phyloP scores from a whole-genome alignment of 2,888 invertebrate genomes.

The Sesia bembeciformis region DNA sequence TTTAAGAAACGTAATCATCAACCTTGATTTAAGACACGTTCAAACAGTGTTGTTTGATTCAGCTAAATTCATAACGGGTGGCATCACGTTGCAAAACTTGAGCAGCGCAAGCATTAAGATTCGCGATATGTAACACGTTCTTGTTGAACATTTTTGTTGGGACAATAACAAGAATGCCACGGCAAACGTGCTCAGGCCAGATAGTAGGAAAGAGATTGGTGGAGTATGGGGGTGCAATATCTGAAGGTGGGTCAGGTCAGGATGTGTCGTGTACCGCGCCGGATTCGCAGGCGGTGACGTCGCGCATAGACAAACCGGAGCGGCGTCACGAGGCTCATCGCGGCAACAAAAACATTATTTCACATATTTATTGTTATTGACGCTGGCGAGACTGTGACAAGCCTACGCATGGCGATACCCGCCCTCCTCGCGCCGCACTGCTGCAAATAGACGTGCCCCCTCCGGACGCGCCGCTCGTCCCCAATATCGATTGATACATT shows the following conservation, averaged over 20 bases:
- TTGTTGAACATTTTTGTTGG: too few relatives aligned
- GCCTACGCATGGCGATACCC: conserved; percentile 53
- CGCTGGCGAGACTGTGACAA: conserved; percentile 68
- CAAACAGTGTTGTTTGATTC: too few relatives aligned
- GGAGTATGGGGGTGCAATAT: conserved; percentile 14
- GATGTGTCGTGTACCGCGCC: conserved; percentile 11
- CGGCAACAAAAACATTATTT: conserved; percentile 62
- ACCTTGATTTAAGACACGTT: too few relatives aligned
- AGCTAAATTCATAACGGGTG: too few relatives aligned
- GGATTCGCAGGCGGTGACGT: conserved; percentile 68
- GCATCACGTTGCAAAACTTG: too few relatives aligned
- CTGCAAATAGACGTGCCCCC: conserved; percentile 27
- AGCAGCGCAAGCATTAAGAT: too few relatives aligned
- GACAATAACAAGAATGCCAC: too few relatives aligned
- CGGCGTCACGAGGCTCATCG: conserved; percentile 62
- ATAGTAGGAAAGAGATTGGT: too few relatives aligned
- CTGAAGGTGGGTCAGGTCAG: conserved; percentile 68
- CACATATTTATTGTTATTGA: conserved; percentile 68
- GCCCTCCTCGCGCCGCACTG: conserved; percentile 33
- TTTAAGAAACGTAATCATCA: too few relatives aligned
- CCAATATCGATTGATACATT: not conserved
- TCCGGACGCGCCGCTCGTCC: not conserved
- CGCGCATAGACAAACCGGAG: conserved; percentile 65
- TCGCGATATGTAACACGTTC: too few relatives aligned
- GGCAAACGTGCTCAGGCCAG: too few relatives aligned